Evolutionary conservation across 2,113 vertebrate species (phyloP).

Genomic region (Platichthys stellatus): DNA sequence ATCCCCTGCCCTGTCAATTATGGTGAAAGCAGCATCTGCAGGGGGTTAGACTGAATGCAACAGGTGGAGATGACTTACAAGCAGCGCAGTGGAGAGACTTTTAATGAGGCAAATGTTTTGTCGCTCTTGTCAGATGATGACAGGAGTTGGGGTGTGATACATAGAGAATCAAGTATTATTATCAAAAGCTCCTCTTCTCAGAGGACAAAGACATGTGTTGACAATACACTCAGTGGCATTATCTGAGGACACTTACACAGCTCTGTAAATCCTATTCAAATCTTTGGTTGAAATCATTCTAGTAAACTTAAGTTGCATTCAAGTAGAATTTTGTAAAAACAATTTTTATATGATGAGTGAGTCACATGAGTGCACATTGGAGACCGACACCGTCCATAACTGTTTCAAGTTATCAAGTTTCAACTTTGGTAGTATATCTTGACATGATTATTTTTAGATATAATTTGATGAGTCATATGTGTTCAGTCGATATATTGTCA

Average conservation of each 20-base stretch:
- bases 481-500: too few relatives aligned
- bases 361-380: too few relatives aligned
- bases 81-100: neutral
- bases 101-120: constrained; percentile 38
- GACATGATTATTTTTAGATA: too few relatives aligned
- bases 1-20: constrained; percentile 23
- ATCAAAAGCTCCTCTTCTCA: constrained; percentile 9
- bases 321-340: too few relatives aligned
- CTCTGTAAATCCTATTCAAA: neutral
- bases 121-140: constrained; percentile 37
- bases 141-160: neutral
- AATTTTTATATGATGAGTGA: too few relatives aligned
- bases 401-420: too few relatives aligned
- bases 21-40: constrained; percentile 6
- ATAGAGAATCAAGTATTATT: constrained; percentile 1
- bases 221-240: neutral
- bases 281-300: neutral
- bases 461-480: too few relatives aligned
- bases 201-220: neutral
- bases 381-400: too few relatives aligned
- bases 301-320: too few relatives aligned
- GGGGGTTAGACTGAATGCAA: constrained; percentile 14
- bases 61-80: constrained; percentile 51
- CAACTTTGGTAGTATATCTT: too few relatives aligned
- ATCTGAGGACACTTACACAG: neutral